Percentiles rank a stretch among this genome's conserved stretches.
phyloP scores from a whole-genome alignment of 2,113 vertebrate species.

The Ranitomeya imitator region DNA sequence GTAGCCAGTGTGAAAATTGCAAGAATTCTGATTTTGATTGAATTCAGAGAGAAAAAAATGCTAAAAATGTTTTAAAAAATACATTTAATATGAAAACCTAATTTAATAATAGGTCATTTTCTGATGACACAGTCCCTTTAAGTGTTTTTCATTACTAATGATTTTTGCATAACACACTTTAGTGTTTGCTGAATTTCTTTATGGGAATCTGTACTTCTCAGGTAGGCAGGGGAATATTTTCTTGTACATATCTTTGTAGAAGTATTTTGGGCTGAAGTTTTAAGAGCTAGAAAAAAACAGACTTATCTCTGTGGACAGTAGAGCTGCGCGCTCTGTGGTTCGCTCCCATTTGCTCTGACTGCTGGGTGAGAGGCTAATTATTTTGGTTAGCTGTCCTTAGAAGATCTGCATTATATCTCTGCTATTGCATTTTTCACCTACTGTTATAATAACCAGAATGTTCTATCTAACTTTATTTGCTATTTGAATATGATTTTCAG shows the following conservation, averaged over 20 bases:
- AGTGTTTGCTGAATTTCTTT: no score
- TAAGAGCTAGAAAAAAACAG: not conserved
- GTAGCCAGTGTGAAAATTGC: no score
- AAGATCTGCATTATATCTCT: not conserved
- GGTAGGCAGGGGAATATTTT: not conserved
- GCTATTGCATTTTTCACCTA: not conserved
- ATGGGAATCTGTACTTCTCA: not conserved
- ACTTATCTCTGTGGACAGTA: not conserved
- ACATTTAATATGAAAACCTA: no score
- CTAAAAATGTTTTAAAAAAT: no score
- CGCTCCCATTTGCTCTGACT: not conserved
- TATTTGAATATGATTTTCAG: not conserved
- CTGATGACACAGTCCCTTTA: no score
- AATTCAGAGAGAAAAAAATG: no score
- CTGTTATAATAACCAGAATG: not conserved
- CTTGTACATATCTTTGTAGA: not conserved
- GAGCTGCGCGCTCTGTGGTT: not conserved
- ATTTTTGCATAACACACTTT: no score
- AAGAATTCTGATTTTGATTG: no score
- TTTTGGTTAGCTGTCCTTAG: conserved; percentile 3
- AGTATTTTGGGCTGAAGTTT: not conserved
- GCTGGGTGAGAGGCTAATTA: not conserved
- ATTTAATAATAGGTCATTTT: no score
- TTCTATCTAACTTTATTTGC: not conserved
- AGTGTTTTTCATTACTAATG: no score